Evolutionary conservation across 2,797 vertebrate species (phyloP).

Genomic region (Erethizon dorsatum): DNA sequence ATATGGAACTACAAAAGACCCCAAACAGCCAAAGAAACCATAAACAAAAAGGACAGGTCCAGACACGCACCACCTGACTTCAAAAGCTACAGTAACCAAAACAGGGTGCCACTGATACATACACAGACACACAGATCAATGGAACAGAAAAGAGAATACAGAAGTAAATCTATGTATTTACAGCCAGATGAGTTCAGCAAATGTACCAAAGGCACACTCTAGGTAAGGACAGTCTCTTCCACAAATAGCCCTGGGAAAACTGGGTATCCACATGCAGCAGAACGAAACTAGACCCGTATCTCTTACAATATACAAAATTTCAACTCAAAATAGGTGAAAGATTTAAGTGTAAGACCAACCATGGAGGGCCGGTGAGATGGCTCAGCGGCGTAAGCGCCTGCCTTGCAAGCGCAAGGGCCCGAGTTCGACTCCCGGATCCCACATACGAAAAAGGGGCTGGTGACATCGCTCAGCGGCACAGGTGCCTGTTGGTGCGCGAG

Average conservation of each 20-base stretch:
- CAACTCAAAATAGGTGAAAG: neutral
- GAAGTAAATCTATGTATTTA: too few species aligned
- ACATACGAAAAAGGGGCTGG: too few species aligned
- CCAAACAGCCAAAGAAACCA: neutral
- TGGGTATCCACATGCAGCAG: neutral
- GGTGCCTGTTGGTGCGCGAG: too few species aligned
- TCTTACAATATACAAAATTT: neutral
- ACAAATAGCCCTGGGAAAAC: neutral
- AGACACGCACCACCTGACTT: neutral
- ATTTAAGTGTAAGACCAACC: neutral
- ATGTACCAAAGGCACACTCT: neutral
- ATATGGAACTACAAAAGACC: neutral
- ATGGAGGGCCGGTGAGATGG: too few species aligned
- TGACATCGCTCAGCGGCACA: too few species aligned
- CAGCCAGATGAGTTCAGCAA: too few species aligned
- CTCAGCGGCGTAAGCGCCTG: too few species aligned
- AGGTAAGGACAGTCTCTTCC: neutral
- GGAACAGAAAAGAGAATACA: too few species aligned
- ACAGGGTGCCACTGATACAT: too few species aligned
- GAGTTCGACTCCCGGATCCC: too few species aligned
- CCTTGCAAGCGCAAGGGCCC: too few species aligned
- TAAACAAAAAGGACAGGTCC: neutral
- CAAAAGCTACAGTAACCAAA: neutral
- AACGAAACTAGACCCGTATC: neutral
- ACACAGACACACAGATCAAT: neutral